A percentile compares a stretch with the other conserved stretches of the same genome.
phyloP scores from a whole-genome alignment of 2,113 vertebrate species.

The Tetrao urogallus region DNA sequence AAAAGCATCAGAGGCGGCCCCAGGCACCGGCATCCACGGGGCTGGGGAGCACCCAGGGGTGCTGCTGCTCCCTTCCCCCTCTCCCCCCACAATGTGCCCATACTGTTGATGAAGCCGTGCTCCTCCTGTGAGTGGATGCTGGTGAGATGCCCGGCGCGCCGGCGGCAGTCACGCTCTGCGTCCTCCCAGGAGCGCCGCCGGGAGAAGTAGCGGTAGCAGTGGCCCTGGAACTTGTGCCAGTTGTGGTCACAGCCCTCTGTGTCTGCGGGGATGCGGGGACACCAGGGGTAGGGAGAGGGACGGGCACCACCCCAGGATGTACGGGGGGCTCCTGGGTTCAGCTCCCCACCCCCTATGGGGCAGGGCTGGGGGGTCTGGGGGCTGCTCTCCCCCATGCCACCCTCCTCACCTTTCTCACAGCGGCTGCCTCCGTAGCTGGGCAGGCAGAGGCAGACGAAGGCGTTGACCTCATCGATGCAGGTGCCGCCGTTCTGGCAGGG shows the following conservation, averaged over 20 bases:
- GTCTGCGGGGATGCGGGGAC: conserved; percentile 73
- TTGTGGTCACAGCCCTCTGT: conserved; percentile 91
- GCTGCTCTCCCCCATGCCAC: not conserved
- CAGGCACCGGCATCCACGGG: not conserved
- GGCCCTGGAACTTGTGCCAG: conserved; percentile 95
- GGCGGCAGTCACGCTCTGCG: conserved; percentile 90
- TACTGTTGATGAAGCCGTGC: conserved; percentile 89
- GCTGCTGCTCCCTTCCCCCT: rapidly evolving
- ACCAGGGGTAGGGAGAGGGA: rapidly evolving
- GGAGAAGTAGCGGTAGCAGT: conserved; percentile 91
- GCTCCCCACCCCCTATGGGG: not conserved
- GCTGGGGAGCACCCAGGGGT: not conserved
- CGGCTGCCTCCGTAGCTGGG: conserved; percentile 93
- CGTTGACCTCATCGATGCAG: conserved; percentile 92
- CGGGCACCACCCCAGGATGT: rapidly evolving
- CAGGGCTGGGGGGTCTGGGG: not conserved
- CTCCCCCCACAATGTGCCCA: not conserved
- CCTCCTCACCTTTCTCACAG: conserved; percentile 91
- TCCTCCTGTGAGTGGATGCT: conserved; percentile 89
- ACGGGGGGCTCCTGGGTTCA: rapidly evolving
- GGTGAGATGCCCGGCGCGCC: conserved; percentile 88
- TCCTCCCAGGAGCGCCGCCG: conserved; percentile 96
- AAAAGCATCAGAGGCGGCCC: not conserved
- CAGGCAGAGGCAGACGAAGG: conserved; percentile 93
- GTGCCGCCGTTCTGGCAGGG: conserved; percentile 94